phyloP scores from a whole-genome alignment of 2,888 invertebrate genomes.

The Latrodectus hesperus region DNA sequence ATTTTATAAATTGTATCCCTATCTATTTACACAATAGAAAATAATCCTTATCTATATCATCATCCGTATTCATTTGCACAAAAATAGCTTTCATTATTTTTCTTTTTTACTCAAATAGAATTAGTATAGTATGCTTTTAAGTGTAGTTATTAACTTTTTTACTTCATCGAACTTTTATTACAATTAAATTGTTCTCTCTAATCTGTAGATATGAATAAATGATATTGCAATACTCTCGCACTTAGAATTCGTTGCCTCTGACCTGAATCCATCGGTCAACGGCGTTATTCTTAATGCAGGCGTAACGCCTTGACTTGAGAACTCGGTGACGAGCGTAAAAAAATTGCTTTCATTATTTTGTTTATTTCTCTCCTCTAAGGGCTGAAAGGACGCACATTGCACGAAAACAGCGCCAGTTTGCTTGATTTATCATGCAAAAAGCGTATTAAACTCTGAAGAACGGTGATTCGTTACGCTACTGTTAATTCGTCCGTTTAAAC shows the following conservation, averaged over 20 bases:
- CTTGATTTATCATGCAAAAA: constrained; percentile 44
- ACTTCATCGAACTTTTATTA: too few species aligned
- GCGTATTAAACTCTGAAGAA: constrained; percentile 10
- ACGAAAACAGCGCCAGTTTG: constrained; percentile 12
- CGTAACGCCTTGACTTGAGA: constrained; percentile 31
- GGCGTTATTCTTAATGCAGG: constrained; percentile 22
- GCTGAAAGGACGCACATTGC: constrained; percentile 30
- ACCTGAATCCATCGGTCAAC: constrained; percentile 45
- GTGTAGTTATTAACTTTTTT: too few species aligned
- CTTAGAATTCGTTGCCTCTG: constrained; percentile 4
- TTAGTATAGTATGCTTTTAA: too few species aligned
- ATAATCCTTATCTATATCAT: too few species aligned
- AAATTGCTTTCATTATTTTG: neutral
- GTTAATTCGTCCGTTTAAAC: constrained; percentile 41
- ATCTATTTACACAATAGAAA: too few species aligned
- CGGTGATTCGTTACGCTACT: constrained; percentile 45
- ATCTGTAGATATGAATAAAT: too few species aligned
- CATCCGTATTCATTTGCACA: too few species aligned
- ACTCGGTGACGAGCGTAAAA: constrained; percentile 17
- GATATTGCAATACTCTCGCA: too few species aligned
- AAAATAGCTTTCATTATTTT: too few species aligned
- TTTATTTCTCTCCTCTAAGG: neutral
- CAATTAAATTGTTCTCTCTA: too few species aligned
- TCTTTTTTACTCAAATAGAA: too few species aligned
- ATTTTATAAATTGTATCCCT: too few species aligned